Evolutionary conservation across 2,113 vertebrate genomes (phyloP), one percentile per base, ranked within the genome.

Genomic region (Craseonycteris thonglongyai): DNA sequence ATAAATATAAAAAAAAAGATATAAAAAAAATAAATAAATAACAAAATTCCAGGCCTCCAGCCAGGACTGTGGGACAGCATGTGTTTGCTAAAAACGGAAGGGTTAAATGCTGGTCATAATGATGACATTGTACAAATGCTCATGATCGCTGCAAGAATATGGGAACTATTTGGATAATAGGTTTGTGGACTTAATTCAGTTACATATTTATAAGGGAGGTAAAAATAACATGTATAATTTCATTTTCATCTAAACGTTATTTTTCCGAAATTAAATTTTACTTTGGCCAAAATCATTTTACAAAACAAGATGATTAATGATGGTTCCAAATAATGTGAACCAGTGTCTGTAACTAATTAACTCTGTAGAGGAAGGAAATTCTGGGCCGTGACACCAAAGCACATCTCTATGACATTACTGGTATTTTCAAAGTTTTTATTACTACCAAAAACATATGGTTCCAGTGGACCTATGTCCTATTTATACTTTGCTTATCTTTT

Each of bases 201-300:
- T 88, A 63, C 28, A 71, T 72, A 96, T 93, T 96, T 69, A 35
- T 69, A 56, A 82, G 38, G 38, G n/a, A 95, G 45, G 33, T 95
- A 65, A 90, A 90, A 88, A 2, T 93, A 76, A 75, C 86, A 22
- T 92, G 87, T 15, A 1, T 91, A 85, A 91, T 91, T 96, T 94
- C 59, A 82, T 96, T 96, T 79, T 88, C 88, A 66, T 86, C 15
- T 86, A 40, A 51, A 79, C 63, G 26, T 84, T 96, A n/a, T 71
- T 94, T 84, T 90, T 9, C 38, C 71, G 78, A 68, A 96, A 88
- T 90, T 59, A 95, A 91, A 21, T 76, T 96, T 92, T 24, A 24
- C 82, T 82, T 95, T 94, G 76, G 38, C 33, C 75, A 72, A 80
- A 74, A 87, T 51, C 35, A 82, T 90, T 83, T 95, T 94, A 65